A percentile compares a stretch with the other conserved stretches of the same genome.
phyloP scores from a whole-genome alignment of 2,113 vertebrate genomes.

The Chelonoidis abingdonii region DNA sequence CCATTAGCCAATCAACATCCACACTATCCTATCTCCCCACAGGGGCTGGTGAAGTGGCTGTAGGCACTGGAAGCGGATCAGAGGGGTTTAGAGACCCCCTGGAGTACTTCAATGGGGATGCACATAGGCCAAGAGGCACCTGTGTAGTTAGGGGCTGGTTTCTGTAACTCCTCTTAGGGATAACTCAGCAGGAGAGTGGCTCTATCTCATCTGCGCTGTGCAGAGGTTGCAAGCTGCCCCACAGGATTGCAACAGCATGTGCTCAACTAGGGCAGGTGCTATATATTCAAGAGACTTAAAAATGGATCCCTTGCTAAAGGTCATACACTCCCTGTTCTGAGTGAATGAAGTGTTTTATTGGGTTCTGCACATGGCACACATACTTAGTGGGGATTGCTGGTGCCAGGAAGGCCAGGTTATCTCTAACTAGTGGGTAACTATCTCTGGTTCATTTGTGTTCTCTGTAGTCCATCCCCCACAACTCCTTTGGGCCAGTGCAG shows the following conservation, averaged over 20 bases:
- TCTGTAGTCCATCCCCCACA: neutral
- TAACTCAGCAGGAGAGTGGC: neutral
- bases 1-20: conserved; percentile 6
- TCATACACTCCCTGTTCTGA: neutral
- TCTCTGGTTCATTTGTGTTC: neutral
- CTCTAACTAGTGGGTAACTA: neutral
- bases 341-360: accelerated
- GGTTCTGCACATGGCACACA: neutral
- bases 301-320: neutral
- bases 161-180: neutral
- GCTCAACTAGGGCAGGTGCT: neutral
- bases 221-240: accelerated
- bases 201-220: accelerated
- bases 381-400: neutral
- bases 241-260: neutral
- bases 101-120: conserved; percentile 1
- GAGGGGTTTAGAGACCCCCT: conserved; percentile 28
- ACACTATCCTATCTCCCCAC: neutral
- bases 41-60: conserved; percentile 26
- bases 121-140: conserved; percentile 4
- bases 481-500: accelerated
- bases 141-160: neutral
- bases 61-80: conserved; percentile 34
- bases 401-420: neutral
- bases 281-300: neutral